Evolutionary conservation across 2,888 invertebrate genomes (phyloP), one percentile per base, ranked within the genome.

Genomic region (Caenorhabditis sp.): DNA sequence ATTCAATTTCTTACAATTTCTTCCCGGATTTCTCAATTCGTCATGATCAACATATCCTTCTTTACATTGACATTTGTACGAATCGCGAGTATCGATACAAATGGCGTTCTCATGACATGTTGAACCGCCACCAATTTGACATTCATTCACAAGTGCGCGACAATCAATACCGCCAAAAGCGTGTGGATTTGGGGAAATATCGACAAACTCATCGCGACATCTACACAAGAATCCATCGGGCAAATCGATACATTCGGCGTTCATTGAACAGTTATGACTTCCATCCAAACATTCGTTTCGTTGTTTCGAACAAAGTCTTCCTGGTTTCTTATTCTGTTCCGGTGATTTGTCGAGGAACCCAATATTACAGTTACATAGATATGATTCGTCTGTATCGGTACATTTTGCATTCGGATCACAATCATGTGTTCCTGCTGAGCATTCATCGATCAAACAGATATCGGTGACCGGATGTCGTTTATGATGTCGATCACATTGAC

Each of bases 181-280:
- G 54, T 77, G 79, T 24, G 84, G 85, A 69, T 88, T 88, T 17
- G 88, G 87, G n/a, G 86, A 86, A 58, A 82, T 79, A 61, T 88
- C 88, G 19, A 88, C 81, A 72, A 81, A 88, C 23, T 76, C 75
- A 19, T 79, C 76, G 37, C 77, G 70, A 43, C 79, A 79, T 55
- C 77, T 36, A 88, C 95, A 95, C 0, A 94, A 93, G 88, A 94
- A 95, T 0, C 94, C 93, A 4, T 95, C 95, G 5, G 92, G 91
- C 6, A 94, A 89, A 88, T 95, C 95, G 89, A 95, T 93, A 87
- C 95, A 95, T 51, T 92, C 92, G 0, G 95, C 93, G 83, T 93
- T 92, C 69, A 92, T 91, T 0, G 94, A 94, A 83, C 95, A 95
- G 87, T 95, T 95, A 87, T 95, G 93, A 89, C 92, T 93, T 83